A percentile compares a stretch with the other conserved stretches of the same genome.
These are phyloP conservation scores for Drosophila imparisetae DNA, from an alignment of 2,888 invertebrate species.

Conservation along the genomic window DNA sequence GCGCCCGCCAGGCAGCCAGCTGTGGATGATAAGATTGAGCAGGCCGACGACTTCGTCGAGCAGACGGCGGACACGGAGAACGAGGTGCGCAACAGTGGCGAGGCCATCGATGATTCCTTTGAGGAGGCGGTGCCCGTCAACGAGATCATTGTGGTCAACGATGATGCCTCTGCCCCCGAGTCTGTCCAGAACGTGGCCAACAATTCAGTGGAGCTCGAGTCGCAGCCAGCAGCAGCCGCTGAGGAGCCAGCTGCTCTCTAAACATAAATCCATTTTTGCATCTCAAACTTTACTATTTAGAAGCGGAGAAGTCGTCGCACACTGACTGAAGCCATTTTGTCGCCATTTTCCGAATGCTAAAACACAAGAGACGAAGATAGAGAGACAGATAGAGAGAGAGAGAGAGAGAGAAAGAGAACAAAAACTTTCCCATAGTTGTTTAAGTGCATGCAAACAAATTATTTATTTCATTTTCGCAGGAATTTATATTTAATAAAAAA, in stretches of 20 bases:
- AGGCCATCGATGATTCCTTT: constrained; percentile 74
- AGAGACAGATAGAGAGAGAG: constrained; percentile 12
- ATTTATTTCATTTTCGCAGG: constrained; percentile 78
- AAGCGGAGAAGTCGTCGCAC: constrained; percentile 34
- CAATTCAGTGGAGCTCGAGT: constrained; percentile 26
- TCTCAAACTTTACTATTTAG: constrained; percentile 17
- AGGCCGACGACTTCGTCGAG: constrained; percentile 49
- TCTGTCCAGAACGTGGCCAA: constrained; percentile 30
- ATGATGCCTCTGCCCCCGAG: constrained; percentile 72
- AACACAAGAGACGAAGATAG: constrained; percentile 4
- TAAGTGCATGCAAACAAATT: constrained; percentile 76
- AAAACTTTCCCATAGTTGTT: constrained; percentile 61
- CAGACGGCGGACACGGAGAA: constrained; percentile 59
- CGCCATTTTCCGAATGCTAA: constrained; percentile 58
- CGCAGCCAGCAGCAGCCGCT: constrained; percentile 12
- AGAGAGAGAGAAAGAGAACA: constrained; percentile 22
- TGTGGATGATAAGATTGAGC: constrained; percentile 59
- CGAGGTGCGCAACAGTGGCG: constrained; percentile 76
- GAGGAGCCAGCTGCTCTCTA: constrained; percentile 47
- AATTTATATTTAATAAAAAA: constrained; percentile 62
- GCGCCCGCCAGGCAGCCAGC: constrained; percentile 33
- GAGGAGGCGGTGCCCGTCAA: constrained; percentile 78
- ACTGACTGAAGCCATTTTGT: constrained; percentile 76
- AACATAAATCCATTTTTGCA: constrained; percentile 23
- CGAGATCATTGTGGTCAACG: constrained; percentile 82